Evolutionary conservation across 2,113 vertebrate species (phyloP), one percentile per base, ranked within the genome.

Genomic region (Synodontis membranacea): DNA sequence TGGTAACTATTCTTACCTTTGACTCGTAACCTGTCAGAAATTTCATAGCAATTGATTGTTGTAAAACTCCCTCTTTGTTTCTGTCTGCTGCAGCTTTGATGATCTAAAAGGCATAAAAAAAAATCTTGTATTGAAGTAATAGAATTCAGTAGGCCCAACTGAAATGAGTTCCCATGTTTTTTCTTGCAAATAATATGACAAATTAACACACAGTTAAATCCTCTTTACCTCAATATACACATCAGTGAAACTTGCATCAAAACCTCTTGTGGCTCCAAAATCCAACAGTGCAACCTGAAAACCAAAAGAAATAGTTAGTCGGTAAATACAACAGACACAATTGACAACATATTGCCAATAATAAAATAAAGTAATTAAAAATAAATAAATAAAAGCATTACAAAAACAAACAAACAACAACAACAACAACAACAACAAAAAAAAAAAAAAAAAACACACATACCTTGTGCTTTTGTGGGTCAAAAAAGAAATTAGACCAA

Each of bases 401-500:
- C n/a, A n/a, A n/a, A n/a, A n/a, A n/a, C n/a, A n/a, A n/a, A n/a
- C n/a, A n/a, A n/a, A n/a, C n/a, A n/a, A n/a, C n/a, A 37, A 1
- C 10, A 44, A 2, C 44, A n/a, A n/a, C 17, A 6, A 44, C 11
- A 17, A 54, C 8, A 78, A 52, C 4, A 0, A 1, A 0, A 68
- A 62, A 9, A 66, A n/a, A 23, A 54, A 8, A 76, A 56, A 14
- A 14, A 14, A 60, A 37, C n/a, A 5, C 48, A 34, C 34, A 46
- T 92, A 98, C 98, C 97, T 93, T 97, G 92, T 99, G 96, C 25
- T 93, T 93, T 90, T 98, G 95, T 0, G 98, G 98, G 79, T 99
- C 96, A 0, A 98, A 99, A 88, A 99, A 96, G 93, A 99, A 99
- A 94, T 99, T 99, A 48, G 98, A 99, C 98, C 98, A 99, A 94